These are phyloP conservation scores for Prionace glauca DNA, from an alignment of 2,797 vertebrate genomes.

Conservation along the genomic window DNA sequence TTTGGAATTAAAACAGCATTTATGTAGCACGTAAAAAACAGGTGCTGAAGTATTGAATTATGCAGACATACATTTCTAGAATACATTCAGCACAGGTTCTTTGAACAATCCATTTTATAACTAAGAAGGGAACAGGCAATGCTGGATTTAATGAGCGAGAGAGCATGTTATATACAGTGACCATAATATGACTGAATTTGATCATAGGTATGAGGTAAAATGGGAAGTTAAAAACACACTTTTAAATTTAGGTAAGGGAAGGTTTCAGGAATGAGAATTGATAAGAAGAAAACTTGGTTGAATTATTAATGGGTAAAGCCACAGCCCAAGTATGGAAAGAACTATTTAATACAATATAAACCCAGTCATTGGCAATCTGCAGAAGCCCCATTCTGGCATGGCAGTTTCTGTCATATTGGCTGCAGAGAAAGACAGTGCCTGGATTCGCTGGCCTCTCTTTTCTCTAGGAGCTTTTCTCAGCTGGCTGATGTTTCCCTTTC, in stretches of 20 bases:
- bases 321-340: neutral
- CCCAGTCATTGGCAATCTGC: neutral
- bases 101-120: neutral
- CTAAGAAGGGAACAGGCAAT: neutral
- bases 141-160: neutral
- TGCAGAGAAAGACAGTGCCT: too few relatives aligned
- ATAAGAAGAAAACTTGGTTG: neutral
- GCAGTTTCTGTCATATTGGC: too few relatives aligned
- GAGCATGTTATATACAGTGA: neutral
- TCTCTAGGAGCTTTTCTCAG: too few relatives aligned
- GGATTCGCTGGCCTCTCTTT: too few relatives aligned
- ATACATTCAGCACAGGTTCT: neutral
- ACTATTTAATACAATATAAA: neutral
- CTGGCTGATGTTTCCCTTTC: too few relatives aligned
- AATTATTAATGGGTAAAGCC: neutral
- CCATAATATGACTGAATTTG: neutral
- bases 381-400: too few relatives aligned
- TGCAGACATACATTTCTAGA: neutral
- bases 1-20: too few relatives aligned
- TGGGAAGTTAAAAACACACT: neutral
- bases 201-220: neutral
- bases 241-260: neutral
- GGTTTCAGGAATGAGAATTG: neutral
- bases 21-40: too few relatives aligned
- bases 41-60: neutral